phyloP scores from a whole-genome alignment of 1,140 invertebrate genomes.

The Anastatus disparis region DNA sequence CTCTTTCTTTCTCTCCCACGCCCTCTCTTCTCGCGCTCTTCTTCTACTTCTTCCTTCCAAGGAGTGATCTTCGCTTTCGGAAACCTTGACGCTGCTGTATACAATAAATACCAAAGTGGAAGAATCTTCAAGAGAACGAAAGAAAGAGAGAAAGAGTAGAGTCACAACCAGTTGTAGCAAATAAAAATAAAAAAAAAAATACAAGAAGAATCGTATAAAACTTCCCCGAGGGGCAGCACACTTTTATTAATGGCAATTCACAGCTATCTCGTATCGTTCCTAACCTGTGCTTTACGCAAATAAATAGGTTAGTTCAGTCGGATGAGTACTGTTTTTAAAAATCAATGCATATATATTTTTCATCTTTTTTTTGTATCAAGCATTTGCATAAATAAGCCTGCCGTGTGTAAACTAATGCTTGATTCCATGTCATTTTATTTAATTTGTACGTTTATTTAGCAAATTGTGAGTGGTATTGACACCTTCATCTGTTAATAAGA shows the following conservation, averaged over 20 bases:
- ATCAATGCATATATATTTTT: no score
- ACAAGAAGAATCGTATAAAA: no score
- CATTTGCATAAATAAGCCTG: constrained; percentile 33
- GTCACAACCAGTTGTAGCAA: constrained; percentile 11
- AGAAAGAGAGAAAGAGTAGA: no score
- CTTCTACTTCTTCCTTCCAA: neutral
- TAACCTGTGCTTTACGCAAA: neutral
- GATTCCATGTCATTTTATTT: no score
- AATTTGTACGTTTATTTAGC: no score
- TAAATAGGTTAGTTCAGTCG: neutral
- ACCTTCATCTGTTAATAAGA: no score
- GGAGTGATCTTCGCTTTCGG: neutral
- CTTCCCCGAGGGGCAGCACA: neutral
- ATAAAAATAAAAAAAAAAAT: constrained; percentile 23
- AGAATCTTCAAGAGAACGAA: no score
- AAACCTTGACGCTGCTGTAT: constrained; percentile 27
- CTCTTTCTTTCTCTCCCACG: constrained; percentile 23
- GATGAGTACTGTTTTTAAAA: neutral
- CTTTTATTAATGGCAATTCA: constrained; percentile 5
- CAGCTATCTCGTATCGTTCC: neutral
- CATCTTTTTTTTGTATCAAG: neutral
- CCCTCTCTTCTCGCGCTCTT: constrained; percentile 10
- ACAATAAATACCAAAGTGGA: constrained; percentile 34
- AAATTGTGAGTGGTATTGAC: no score
- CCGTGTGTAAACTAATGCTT: no score